Conservation (phyloP, 2,113 vertebrate genomes). For the Astur gentilis region DNA sequence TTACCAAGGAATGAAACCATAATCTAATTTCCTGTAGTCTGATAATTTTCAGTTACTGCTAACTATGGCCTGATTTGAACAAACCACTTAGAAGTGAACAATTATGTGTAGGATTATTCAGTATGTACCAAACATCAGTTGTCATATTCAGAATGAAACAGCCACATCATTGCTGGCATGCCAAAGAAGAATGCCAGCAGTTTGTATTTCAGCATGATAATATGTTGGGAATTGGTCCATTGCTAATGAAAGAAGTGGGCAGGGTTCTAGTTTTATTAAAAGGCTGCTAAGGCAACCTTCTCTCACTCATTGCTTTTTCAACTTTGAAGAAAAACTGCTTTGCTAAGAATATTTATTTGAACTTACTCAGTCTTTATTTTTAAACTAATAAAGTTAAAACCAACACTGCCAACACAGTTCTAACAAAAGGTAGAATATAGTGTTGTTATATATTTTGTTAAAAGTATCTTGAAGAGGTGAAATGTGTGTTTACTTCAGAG, state of each 20-base stretch:
- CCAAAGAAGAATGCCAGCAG: slow-evolving; percentile 5
- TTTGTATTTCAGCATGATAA: slow-evolving; percentile 32
- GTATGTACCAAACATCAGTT: not conserved
- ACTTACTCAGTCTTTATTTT: not conserved
- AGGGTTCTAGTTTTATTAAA: slow-evolving; percentile 34
- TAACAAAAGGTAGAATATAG: not conserved
- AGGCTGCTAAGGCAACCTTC: slow-evolving; percentile 2
- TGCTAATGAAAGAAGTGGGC: not conserved
- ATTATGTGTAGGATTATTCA: not conserved
- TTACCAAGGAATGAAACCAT: not conserved
- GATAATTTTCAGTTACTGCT: not conserved
- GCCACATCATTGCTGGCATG: not conserved
- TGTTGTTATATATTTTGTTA: not conserved
- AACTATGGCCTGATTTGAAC: not conserved
- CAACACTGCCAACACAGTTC: not conserved
- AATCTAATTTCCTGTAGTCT: not conserved
- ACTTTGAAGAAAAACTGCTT: slow-evolving; percentile 33
- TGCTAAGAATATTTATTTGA: slow-evolving; percentile 27
- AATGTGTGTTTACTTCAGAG: not conserved
- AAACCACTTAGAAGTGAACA: not conserved
- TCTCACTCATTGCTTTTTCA: slow-evolving; percentile 9
- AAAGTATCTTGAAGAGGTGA: not conserved
- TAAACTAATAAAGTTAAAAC: not conserved
- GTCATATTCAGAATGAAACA: not conserved
- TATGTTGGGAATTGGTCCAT: not conserved